Evolutionary conservation across 2,113 vertebrate genomes (phyloP).

Genomic region (Rhinolophus ferrumequinum): DNA sequence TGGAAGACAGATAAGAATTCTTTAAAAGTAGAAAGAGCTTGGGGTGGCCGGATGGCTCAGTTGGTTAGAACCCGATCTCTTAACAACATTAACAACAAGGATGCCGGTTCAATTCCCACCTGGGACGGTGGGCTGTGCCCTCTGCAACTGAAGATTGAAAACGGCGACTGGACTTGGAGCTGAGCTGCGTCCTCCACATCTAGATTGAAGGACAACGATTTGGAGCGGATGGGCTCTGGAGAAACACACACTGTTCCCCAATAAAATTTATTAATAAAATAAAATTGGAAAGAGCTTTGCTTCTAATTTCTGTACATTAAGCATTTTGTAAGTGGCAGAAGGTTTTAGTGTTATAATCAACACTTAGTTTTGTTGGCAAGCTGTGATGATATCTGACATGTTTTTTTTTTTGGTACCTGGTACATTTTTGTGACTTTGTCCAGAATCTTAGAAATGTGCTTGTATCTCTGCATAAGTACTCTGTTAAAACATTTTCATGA

Average conservation of each 20-base stretch:
- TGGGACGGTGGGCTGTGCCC: no score
- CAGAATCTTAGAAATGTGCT: constrained; percentile 24
- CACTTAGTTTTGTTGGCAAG: neutral
- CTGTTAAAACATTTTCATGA: constrained; percentile 32
- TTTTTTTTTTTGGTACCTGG: neutral
- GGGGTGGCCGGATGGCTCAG: no score
- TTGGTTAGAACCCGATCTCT: no score
- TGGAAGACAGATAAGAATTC: neutral
- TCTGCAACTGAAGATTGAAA: no score
- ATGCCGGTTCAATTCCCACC: no score
- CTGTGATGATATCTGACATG: neutral
- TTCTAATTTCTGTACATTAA: neutral
- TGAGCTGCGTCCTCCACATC: no score
- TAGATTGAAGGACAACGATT: no score
- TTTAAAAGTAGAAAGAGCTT: constrained; percentile 10
- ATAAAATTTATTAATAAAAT: neutral
- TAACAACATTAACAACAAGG: no score
- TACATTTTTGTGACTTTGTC: constrained; percentile 22
- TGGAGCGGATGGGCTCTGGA: no score
- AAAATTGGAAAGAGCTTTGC: neutral
- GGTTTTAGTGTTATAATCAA: neutral
- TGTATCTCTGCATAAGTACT: neutral
- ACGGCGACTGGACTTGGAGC: no score
- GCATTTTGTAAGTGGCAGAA: constrained; percentile 37
- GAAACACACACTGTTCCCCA: no score